These are phyloP conservation scores for Poecilobothrus nobilitatus DNA, from an alignment of 2,888 invertebrate species.

Conservation along the genomic window DNA sequence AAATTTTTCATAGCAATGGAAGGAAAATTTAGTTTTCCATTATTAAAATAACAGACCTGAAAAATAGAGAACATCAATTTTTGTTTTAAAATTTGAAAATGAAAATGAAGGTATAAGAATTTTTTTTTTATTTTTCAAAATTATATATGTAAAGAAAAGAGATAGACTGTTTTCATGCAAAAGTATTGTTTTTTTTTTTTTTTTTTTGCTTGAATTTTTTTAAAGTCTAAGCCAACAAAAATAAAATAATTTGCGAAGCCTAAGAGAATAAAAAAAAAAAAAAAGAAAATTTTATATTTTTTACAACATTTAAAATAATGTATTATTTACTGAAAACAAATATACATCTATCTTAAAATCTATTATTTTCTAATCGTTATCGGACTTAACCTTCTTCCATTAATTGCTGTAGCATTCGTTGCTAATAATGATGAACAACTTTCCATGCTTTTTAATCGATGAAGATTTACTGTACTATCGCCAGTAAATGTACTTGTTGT, in stretches of 20 bases:
- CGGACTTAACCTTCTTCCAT: constrained; percentile 8
- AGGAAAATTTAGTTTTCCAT: too few species aligned
- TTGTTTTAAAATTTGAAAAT: too few species aligned
- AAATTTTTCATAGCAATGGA: too few species aligned
- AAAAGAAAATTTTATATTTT: background rate
- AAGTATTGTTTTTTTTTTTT: too few species aligned
- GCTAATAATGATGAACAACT: constrained; percentile 27
- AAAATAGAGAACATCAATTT: too few species aligned
- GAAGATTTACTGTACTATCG: constrained; percentile 27
- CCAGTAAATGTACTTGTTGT: constrained; percentile 11
- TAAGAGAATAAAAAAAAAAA: background rate
- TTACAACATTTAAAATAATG: background rate
- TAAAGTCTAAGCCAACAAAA: too few species aligned
- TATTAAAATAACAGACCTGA: too few species aligned
- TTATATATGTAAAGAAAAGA: too few species aligned
- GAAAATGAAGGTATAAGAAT: too few species aligned
- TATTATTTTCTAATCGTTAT: background rate
- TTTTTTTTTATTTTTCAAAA: too few species aligned
- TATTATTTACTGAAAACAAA: background rate
- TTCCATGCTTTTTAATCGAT: constrained; percentile 28
- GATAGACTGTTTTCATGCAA: too few species aligned
- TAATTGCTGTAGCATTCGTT: constrained; percentile 13
- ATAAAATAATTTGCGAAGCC: background rate
- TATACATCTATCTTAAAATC: background rate
- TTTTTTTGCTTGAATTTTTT: too few species aligned